phyloP scores from a whole-genome alignment of 2,797 vertebrate species.

The Cynodonichthys magdalenae region DNA sequence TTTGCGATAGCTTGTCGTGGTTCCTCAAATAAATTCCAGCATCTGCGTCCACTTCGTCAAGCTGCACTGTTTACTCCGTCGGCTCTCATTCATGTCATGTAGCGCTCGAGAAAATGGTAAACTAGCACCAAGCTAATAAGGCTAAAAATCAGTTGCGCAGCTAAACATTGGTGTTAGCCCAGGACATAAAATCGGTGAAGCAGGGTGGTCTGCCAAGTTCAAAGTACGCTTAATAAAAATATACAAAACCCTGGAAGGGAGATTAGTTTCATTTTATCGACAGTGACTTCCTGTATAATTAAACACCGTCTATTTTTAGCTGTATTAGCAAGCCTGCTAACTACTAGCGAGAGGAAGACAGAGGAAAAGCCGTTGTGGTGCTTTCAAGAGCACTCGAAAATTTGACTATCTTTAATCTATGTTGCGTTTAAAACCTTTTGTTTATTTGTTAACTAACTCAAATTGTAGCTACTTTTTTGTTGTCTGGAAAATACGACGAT shows the following conservation, averaged over 20 bases:
- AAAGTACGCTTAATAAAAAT: background rate
- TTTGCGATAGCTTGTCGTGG: conserved; percentile 1
- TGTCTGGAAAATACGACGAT: background rate
- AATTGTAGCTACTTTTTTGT: no score
- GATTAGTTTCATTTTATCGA: background rate
- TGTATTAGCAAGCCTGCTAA: conserved; percentile 57
- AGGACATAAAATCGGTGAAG: conserved; percentile 9
- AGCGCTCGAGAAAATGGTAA: conserved; percentile 23
- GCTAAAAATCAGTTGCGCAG: conserved; percentile 61
- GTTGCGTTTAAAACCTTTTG: background rate
- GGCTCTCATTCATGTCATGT: conserved; percentile 60
- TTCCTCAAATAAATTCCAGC: conserved; percentile 10
- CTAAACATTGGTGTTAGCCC: conserved; percentile 46
- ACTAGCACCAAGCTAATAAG: conserved; percentile 57
- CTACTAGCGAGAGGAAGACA: conserved; percentile 36
- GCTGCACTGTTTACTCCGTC: conserved; percentile 28
- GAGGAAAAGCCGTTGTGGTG: conserved; percentile 34
- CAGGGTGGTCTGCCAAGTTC: background rate
- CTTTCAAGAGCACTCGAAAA: conserved; percentile 47
- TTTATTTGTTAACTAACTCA: background rate
- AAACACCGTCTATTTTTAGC: conserved; percentile 57
- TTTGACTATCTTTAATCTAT: no score
- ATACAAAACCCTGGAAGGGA: background rate
- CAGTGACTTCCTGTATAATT: conserved; percentile 14
- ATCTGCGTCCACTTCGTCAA: conserved; percentile 16